Conservation (phyloP, 2,888 invertebrate species). For the Nipponacmea schrenckii region DNA sequence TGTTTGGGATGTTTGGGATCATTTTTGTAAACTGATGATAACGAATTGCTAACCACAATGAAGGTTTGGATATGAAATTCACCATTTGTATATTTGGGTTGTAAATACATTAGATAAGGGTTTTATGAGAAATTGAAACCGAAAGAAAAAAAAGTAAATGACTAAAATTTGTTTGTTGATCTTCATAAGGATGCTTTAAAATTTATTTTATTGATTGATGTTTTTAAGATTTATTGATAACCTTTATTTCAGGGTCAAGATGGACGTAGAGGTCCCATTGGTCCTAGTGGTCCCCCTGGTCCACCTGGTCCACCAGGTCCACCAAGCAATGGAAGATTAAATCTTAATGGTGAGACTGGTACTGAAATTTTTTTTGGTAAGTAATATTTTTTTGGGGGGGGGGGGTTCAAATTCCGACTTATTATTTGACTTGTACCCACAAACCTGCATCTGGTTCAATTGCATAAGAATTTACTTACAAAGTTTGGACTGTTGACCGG, state of each 20-base stretch:
- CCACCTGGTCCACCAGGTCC: constrained; percentile 35
- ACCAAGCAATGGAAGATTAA: constrained; percentile 16
- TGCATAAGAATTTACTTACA: too few species aligned
- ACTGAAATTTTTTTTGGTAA: background rate
- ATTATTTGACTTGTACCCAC: too few species aligned
- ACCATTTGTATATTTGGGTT: background rate
- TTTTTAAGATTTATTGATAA: background rate
- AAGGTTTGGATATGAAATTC: background rate
- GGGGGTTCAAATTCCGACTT: too few species aligned
- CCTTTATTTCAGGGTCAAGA: constrained; percentile 11
- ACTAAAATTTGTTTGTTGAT: background rate
- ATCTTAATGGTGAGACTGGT: background rate
- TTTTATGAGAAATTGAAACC: too few species aligned
- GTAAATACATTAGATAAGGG: background rate
- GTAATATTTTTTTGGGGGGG: too few species aligned
- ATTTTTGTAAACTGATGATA: background rate
- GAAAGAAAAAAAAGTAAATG: too few species aligned
- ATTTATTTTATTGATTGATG: background rate
- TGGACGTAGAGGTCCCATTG: constrained; percentile 29
- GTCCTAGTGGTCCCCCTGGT: constrained; percentile 33
- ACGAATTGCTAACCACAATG: background rate
- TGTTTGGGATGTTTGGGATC: background rate
- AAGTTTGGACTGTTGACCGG: too few species aligned
- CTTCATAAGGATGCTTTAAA: background rate
- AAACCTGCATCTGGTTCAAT: too few species aligned